Evolutionary conservation across 2,888 invertebrate species (phyloP).

Genomic region (Xestia sexstrigata): DNA sequence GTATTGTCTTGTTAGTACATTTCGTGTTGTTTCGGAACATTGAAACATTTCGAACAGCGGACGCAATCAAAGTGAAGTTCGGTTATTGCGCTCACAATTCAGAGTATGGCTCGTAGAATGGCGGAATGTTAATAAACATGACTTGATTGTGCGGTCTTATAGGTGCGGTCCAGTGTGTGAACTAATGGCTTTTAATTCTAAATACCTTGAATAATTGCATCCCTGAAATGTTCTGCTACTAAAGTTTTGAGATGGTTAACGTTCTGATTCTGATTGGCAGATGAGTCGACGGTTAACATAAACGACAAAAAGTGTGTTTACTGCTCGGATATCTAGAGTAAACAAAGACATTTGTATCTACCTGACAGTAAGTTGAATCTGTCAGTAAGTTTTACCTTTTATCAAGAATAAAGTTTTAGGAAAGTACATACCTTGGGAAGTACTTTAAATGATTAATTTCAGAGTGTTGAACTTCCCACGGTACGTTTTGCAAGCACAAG

Average conservation of each 20-base stretch:
- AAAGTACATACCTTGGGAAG: slow-evolving; percentile 2
- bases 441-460: slow-evolving; percentile 20
- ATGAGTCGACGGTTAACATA: not conserved
- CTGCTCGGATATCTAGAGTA: not conserved
- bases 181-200: not conserved
- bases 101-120: not conserved
- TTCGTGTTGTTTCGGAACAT: slow-evolving; percentile 20
- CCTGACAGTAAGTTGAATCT: not conserved
- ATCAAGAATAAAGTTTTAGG: slow-evolving; percentile 12
- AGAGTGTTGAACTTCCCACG: slow-evolving; percentile 3
- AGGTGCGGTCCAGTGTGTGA: slow-evolving; percentile 1
- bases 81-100: slow-evolving; percentile 35
- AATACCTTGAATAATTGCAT: not conserved
- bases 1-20: slow-evolving; percentile 31
- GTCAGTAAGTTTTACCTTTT: slow-evolving; percentile 11
- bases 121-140: slow-evolving; percentile 8
- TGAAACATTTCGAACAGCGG: slow-evolving; percentile 18
- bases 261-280: not conserved
- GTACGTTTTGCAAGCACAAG: not conserved
- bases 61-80: slow-evolving; percentile 22
- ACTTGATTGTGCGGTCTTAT: slow-evolving; percentile 11
- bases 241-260: not conserved
- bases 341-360: not conserved
- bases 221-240: no score
- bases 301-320: not conserved